phyloP scores from a whole-genome alignment of 2,888 invertebrate genomes.

The Conchocele bisecta region DNA sequence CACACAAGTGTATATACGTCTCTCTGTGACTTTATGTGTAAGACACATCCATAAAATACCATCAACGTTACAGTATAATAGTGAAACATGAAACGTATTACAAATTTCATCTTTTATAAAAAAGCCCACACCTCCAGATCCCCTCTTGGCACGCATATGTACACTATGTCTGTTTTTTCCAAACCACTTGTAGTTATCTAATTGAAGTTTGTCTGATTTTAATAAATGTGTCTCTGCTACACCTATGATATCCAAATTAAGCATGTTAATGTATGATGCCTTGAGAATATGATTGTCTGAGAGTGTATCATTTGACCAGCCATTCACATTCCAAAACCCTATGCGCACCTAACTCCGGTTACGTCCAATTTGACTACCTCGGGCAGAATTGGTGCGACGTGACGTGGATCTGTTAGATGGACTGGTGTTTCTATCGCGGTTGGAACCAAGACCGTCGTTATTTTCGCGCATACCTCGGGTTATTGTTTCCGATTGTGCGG shows the following conservation, averaged over 20 bases:
- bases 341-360: not conserved
- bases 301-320: conserved; percentile 5
- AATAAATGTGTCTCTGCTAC: conserved; percentile 33
- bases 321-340: conserved; percentile 37
- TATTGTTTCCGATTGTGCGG: too few species aligned
- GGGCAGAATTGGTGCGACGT: too few species aligned
- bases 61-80: not conserved
- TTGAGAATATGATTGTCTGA: conserved; percentile 10
- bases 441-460: too few species aligned
- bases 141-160: conserved; percentile 16
- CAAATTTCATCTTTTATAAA: not conserved
- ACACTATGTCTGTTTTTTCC: conserved; percentile 22
- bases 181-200: conserved; percentile 24
- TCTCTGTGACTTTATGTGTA: not conserved
- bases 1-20: not conserved
- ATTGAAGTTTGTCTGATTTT: not conserved
- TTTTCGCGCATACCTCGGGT: too few species aligned
- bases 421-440: too few species aligned
- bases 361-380: not conserved
- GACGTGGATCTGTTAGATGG: too few species aligned
- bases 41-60: not conserved
- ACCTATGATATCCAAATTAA: conserved; percentile 28
- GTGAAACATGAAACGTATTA: not conserved
- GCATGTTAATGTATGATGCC: not conserved
- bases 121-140: conserved; percentile 26